A percentile compares a stretch with the other conserved stretches of the same genome.
Conservation (phyloP, 1,140 invertebrate genomes). For the Holcopasites calliopsidis region DNA sequence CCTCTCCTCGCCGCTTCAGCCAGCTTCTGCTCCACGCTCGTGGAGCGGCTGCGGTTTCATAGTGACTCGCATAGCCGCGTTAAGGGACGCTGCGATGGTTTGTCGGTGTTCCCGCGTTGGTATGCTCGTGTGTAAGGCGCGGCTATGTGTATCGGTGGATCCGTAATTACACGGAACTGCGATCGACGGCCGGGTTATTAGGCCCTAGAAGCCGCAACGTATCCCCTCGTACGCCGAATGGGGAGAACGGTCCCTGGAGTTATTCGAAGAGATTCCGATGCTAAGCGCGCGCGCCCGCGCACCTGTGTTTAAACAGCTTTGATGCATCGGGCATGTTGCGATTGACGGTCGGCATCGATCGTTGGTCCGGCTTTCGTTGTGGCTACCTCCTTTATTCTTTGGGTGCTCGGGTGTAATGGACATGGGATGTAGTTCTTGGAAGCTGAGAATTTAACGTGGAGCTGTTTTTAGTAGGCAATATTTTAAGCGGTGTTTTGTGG, state of each 20-base stretch:
- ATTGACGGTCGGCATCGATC: slow-evolving; percentile 10
- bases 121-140: slow-evolving; percentile 2
- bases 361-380: neutral
- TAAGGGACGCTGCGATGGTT: slow-evolving; percentile 4
- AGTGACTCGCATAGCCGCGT: slow-evolving; percentile 45
- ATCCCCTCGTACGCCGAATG: slow-evolving; percentile 2
- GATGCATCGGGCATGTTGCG: neutral
- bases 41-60: slow-evolving; percentile 48
- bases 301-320: neutral
- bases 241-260: slow-evolving; percentile 17
- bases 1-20: slow-evolving; percentile 35
- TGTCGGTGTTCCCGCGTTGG: neutral
- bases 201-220: slow-evolving; percentile 45
- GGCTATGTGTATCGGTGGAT: slow-evolving; percentile 50
- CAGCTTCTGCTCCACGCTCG: slow-evolving; percentile 29
- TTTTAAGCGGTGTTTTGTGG: no score
- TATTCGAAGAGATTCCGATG: slow-evolving; percentile 39
- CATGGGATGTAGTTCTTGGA: no score
- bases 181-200: slow-evolving; percentile 65
- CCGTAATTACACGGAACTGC: slow-evolving; percentile 58
- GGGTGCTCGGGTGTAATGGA: no score
- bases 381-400: neutral
- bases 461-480: no score
- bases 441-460: no score
- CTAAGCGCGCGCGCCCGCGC: slow-evolving; percentile 6